Evolutionary conservation across 2,888 invertebrate species (phyloP).

Genomic region (Agyllia agylla): DNA sequence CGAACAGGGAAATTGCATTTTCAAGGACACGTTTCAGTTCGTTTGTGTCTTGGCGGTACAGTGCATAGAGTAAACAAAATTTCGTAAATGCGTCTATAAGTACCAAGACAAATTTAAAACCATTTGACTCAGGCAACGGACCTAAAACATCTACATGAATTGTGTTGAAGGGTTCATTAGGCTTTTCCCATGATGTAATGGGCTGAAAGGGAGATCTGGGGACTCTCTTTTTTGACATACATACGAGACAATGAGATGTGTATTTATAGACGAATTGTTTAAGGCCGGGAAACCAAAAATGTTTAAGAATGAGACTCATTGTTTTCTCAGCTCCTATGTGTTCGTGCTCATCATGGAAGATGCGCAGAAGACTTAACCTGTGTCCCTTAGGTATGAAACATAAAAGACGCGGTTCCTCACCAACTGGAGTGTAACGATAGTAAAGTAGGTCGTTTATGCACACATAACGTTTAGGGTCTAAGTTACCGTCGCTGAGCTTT

Average conservation of each 20-base stretch:
- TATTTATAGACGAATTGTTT: not conserved
- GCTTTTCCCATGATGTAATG: not conserved
- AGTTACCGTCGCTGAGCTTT: not conserved
- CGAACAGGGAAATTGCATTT: not conserved
- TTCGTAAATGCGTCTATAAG: not conserved
- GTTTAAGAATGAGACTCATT: not conserved
- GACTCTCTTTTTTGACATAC: not conserved
- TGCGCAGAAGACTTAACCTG: not conserved
- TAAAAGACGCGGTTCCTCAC: not conserved
- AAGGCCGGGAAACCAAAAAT: not conserved
- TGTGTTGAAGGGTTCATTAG: not conserved
- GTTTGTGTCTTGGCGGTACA: not conserved
- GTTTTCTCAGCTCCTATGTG: not conserved
- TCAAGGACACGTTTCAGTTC: not conserved
- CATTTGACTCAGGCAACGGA: not conserved
- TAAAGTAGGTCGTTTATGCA: not conserved
- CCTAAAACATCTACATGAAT: not conserved
- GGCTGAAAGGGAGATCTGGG: not conserved
- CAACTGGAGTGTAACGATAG: not conserved
- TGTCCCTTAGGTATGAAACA: not conserved
- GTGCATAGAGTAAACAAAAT: not conserved
- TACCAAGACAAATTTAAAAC: not conserved
- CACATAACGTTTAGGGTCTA: not conserved
- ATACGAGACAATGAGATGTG: not conserved
- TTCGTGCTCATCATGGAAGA: not conserved